phyloP scores from a whole-genome alignment of 2,113 vertebrate species.

The Australoheros scitulus region DNA sequence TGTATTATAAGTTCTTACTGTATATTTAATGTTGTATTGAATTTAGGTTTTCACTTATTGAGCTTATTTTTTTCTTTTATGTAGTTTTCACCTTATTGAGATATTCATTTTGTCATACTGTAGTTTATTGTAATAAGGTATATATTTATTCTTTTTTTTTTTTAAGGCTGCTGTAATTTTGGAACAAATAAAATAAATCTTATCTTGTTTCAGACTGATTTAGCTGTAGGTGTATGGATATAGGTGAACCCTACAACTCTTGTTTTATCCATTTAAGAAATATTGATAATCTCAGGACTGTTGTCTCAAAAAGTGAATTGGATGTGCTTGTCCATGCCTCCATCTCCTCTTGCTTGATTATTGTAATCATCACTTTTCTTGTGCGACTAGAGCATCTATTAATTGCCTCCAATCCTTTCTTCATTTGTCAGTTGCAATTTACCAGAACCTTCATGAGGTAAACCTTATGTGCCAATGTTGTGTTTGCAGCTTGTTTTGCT shows the following conservation, averaged over 20 bases:
- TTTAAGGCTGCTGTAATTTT: not conserved
- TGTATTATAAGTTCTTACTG: not conserved
- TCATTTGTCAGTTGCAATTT: not conserved
- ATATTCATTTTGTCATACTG: too few species aligned
- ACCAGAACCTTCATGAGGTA: not conserved
- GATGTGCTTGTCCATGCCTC: not conserved
- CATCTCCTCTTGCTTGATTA: not conserved
- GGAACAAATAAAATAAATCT: not conserved
- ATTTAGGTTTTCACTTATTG: too few species aligned
- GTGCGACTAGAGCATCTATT: too few species aligned
- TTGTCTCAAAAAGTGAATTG: not conserved
- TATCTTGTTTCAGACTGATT: not conserved
- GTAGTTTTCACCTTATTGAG: too few species aligned
- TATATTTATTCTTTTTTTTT: too few species aligned
- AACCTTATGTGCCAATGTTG: not conserved
- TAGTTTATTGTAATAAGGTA: too few species aligned
- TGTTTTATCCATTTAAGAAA: not conserved
- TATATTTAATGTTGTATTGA: too few species aligned
- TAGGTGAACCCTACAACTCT: too few species aligned
- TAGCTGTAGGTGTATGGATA: not conserved
- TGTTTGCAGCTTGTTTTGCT: conserved; percentile 11
- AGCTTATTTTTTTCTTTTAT: too few species aligned
- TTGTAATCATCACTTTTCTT: too few species aligned
- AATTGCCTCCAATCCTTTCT: too few species aligned
- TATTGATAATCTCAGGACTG: not conserved